Percentiles rank a stretch among this genome's conserved stretches.
These are phyloP conservation scores for Spodoptera litura DNA, from an alignment of 1,140 invertebrate species.

Conservation along the genomic window DNA sequence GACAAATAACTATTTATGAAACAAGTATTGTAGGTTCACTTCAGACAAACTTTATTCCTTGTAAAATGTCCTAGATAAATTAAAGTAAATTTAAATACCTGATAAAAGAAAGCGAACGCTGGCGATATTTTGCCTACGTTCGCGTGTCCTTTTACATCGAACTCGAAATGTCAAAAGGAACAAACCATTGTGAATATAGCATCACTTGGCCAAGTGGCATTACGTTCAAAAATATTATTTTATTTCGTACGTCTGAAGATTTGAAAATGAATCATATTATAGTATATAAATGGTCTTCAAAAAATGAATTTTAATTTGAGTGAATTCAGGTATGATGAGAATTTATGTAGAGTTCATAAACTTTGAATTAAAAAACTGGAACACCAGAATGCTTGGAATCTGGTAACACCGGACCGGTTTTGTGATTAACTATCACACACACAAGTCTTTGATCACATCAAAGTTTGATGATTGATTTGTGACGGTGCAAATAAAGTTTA, in stretches of 20 bases:
- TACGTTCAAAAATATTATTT: conserved; percentile 31
- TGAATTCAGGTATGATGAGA: no score
- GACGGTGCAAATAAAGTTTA: no score
- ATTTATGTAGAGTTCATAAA: no score
- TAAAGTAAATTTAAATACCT: conserved; percentile 69
- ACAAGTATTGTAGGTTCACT: neutral
- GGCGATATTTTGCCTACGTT: conserved; percentile 81
- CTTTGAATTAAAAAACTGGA: no score
- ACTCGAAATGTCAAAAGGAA: conserved; percentile 81
- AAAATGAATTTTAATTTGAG: no score
- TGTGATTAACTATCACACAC: no score
- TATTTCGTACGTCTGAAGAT: neutral
- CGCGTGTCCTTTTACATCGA: conserved; percentile 80
- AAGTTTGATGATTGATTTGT: no score
- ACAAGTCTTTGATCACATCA: no score
- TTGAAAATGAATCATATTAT: no score
- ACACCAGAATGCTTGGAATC: no score
- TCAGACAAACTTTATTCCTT: conserved; percentile 1
- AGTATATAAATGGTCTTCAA: no score
- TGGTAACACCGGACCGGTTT: no score
- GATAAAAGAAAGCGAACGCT: conserved; percentile 79
- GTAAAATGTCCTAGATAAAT: neutral
- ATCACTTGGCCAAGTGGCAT: conserved; percentile 45
- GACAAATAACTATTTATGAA: conserved; percentile 43
- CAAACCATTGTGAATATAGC: conserved; percentile 55